Conservation (phyloP, 2,797 vertebrate species). For the Sebastes goodei region DNA sequence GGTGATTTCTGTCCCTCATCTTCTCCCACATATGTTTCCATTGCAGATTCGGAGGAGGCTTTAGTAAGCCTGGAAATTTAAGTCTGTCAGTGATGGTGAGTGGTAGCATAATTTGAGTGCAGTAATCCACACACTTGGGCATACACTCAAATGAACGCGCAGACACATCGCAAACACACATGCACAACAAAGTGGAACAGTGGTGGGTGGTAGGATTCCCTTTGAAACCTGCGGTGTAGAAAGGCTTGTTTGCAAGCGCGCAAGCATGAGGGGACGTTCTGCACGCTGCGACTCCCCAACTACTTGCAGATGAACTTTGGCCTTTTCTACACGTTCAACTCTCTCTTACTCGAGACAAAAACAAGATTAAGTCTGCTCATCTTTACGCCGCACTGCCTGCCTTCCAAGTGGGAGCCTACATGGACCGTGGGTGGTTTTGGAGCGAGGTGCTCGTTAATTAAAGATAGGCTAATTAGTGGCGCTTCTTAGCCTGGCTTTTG, state of each 20-base stretch:
- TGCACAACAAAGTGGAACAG: slow-evolving; percentile 78
- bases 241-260: slow-evolving; percentile 56
- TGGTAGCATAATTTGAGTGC: slow-evolving; percentile 57
- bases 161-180: slow-evolving; percentile 46
- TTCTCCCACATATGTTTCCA: slow-evolving; percentile 64
- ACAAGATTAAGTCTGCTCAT: slow-evolving; percentile 76
- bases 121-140: slow-evolving; percentile 44
- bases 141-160: slow-evolving; percentile 50
- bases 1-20: slow-evolving; percentile 49
- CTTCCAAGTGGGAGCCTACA: slow-evolving; percentile 71
- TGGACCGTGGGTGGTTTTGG: slow-evolving; percentile 80
- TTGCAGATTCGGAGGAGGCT: slow-evolving; percentile 39
- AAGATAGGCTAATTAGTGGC: slow-evolving; percentile 86
- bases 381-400: slow-evolving; percentile 61
- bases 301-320: slow-evolving; percentile 74
- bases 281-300: slow-evolving; percentile 63
- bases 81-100: slow-evolving; percentile 51
- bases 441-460: slow-evolving; percentile 84
- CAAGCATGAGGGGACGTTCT: slow-evolving; percentile 66
- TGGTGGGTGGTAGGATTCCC: slow-evolving; percentile 82
- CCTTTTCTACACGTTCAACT: slow-evolving; percentile 69
- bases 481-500: slow-evolving; percentile 83
- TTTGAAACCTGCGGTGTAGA: slow-evolving; percentile 77
- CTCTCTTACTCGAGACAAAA: slow-evolving; percentile 71
- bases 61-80: slow-evolving; percentile 60